phyloP scores from a whole-genome alignment of 2,113 vertebrate genomes.

The Oophaga pumilio region DNA sequence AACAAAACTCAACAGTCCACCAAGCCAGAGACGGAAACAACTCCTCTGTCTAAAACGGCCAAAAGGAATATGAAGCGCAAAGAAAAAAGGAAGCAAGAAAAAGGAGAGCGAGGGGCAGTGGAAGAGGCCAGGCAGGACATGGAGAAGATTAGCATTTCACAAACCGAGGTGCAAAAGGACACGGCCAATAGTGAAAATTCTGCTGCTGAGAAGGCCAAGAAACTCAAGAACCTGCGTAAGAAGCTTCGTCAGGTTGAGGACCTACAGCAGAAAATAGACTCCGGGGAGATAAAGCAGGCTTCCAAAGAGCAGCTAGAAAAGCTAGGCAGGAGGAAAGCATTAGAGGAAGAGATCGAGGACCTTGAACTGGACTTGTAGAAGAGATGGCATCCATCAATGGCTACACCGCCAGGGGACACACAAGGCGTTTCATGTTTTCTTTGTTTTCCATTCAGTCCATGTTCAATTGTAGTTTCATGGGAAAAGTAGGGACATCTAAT shows the following conservation, averaged over 20 bases:
- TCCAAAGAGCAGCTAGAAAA: conserved; percentile 91
- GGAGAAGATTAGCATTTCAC: conserved; percentile 70
- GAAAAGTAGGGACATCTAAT: not conserved
- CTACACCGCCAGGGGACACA: conserved; percentile 28
- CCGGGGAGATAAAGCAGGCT: conserved; percentile 82
- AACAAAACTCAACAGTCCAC: conserved; percentile 65
- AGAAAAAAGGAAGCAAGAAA: conserved; percentile 86
- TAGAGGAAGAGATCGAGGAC: conserved; percentile 81
- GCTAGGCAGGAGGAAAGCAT: conserved; percentile 74
- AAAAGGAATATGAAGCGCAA: conserved; percentile 94
- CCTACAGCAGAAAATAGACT: conserved; percentile 85
- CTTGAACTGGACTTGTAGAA: conserved; percentile 78
- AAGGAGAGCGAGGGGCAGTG: conserved; percentile 68
- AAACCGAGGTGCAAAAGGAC: conserved; percentile 25
- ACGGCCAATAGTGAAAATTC: conserved; percentile 55
- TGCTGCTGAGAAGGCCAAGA: conserved; percentile 77
- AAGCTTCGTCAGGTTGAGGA: conserved; percentile 92
- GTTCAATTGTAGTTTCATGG: conserved; percentile 16
- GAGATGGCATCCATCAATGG: not conserved
- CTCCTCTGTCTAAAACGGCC: conserved; percentile 84
- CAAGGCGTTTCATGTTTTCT: conserved; percentile 29
- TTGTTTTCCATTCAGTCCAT: conserved; percentile 29
- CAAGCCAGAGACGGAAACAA: conserved; percentile 64
- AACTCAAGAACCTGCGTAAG: conserved; percentile 89
- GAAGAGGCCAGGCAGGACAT: conserved; percentile 73